These are phyloP conservation scores for Thereva unica DNA, from an alignment of 2,888 invertebrate species.

Conservation along the genomic window DNA sequence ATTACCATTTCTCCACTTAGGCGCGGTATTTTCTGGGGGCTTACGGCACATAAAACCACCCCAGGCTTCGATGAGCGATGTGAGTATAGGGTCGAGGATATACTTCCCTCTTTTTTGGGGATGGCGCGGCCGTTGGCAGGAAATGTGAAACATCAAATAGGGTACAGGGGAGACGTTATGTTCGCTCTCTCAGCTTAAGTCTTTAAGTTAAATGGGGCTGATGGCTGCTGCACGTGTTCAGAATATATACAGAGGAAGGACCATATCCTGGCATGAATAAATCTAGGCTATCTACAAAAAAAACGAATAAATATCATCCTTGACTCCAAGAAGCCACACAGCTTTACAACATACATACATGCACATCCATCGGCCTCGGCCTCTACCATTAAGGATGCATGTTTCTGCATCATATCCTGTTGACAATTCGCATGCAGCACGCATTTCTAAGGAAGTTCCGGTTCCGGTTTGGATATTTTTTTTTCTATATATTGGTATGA, in stretches of 20 bases:
- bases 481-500: not conserved
- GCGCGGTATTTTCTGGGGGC: conserved; percentile 5
- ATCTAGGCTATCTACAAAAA: too few species aligned
- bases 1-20: conserved; percentile 18
- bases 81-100: conserved; percentile 6
- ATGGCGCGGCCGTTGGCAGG: conserved; percentile 16
- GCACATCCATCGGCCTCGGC: too few species aligned
- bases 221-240: conserved; percentile 11
- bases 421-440: conserved; percentile 8
- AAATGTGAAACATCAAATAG: conserved; percentile 7
- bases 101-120: conserved; percentile 18
- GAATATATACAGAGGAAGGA: not conserved
- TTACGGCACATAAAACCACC: not conserved
- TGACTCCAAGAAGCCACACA: too few species aligned
- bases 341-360: too few species aligned
- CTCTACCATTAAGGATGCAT: too few species aligned
- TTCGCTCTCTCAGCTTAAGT: conserved; percentile 7
- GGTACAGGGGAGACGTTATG: conserved; percentile 17
- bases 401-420: conserved; percentile 6
- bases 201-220: conserved; percentile 21
- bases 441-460: conserved; percentile 29
- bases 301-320: too few species aligned
- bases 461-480: conserved; percentile 8
- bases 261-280: too few species aligned
- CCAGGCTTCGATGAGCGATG: too few species aligned